Conservation (phyloP, 2,113 vertebrate genomes). For the Turdus rufiventris region DNA sequence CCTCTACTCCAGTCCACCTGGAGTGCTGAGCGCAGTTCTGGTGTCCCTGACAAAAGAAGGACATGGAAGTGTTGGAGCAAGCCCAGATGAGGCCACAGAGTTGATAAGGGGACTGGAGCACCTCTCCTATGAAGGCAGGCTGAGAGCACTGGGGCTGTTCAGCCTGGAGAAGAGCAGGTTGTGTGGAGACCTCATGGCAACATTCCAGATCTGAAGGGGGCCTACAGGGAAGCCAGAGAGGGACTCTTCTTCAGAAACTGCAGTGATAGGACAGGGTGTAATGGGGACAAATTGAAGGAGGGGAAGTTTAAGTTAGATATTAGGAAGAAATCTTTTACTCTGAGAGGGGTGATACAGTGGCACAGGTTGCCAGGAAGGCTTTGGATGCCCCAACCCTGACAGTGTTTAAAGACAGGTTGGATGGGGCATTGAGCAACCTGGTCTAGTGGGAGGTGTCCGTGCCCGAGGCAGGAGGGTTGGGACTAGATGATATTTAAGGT, state of each 20-base stretch:
- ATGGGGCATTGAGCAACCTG: background rate
- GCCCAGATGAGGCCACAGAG: background rate
- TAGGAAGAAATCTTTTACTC: background rate
- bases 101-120: background rate
- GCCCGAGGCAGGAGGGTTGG: background rate
- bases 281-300: background rate
- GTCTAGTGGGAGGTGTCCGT: background rate
- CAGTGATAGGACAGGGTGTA: background rate
- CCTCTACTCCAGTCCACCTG: background rate
- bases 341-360: background rate
- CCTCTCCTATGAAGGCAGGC: background rate
- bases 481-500: background rate
- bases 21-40: background rate
- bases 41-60: background rate
- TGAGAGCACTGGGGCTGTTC: background rate
- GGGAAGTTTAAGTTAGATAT: background rate
- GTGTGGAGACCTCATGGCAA: accelerated
- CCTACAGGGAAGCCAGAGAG: background rate
- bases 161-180: background rate
- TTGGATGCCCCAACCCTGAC: background rate
- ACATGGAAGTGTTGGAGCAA: background rate
- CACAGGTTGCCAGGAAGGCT: background rate
- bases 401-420: background rate
- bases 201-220: background rate
- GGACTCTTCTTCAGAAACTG: background rate